Base-by-base conservation (phyloP, 2,888 invertebrate genomes). In the Oconnorella tubifera region DNA sequence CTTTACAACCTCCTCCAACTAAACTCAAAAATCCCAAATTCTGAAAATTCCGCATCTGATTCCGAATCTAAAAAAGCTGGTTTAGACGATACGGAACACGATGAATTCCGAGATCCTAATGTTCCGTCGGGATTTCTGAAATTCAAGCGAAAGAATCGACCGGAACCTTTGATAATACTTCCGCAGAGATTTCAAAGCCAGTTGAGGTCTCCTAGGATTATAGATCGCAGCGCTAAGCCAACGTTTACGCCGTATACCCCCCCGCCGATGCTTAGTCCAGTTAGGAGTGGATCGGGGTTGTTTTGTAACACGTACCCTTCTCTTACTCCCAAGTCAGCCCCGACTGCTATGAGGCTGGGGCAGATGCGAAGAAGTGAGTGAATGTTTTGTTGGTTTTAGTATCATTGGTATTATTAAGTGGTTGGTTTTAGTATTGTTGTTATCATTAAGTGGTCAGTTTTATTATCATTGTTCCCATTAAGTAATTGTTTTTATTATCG, bases 181-280 rank as follows among this genome's bases (percentile, higher is more conserved):
- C 78, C 83, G 2, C 80, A 82, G 67, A 76, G 74, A 62, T 86
- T 80, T 84, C 86, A 71, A 79, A 87, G 81, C 78, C 85, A 77
- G 73, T 84, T 80, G 79, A 84, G 75, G 77, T 86, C 81, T 62
- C 84, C 82, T 3, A 74, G 83, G 10, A 56, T 50, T 25, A 49
- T 33, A 4, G 59, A 40, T 19, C 6, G 40, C 10, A 14, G 10
- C 19, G 57, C 65, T 14, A 58, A 58, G 25, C 59, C 40, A 53
- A 79, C 82, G 10, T 84, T 85, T 31, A 85, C 87, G 14, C 86
- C 87, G 67, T 98, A 91, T 82, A 97, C 96, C 0, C 96, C 98
- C 19, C 90, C 92, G 32, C 98, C 98, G 0, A 91, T 98, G 77
- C 84, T 98, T 62, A 92, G 93, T 77, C 98, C 98, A 0, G 89